phyloP scores from a whole-genome alignment of 2,888 invertebrate species.

The Thera britannica region DNA sequence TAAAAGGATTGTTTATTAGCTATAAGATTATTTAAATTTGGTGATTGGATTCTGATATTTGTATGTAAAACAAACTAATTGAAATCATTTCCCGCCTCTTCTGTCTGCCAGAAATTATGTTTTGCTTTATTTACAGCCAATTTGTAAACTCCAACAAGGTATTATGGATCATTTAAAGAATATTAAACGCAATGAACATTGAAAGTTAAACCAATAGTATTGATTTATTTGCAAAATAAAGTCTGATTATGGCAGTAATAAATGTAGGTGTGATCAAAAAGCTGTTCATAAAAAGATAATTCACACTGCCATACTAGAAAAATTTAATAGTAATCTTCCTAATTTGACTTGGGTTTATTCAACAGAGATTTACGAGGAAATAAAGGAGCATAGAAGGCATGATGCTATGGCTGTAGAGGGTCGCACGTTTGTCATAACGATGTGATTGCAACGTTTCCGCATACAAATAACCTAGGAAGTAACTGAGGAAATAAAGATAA shows the following conservation, averaged over 20 bases:
- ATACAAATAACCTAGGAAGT: conserved; percentile 57
- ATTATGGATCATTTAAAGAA: not conserved
- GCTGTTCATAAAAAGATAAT: conserved; percentile 14
- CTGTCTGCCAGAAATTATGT: conserved; percentile 16
- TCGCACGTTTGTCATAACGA: conserved; percentile 41
- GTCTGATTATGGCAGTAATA: not conserved
- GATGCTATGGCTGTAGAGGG: conserved; percentile 16
- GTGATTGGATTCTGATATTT: too few species aligned
- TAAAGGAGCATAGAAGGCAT: conserved; percentile 7
- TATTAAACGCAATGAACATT: not conserved
- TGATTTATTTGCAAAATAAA: conserved; percentile 27
- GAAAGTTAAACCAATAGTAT: not conserved
- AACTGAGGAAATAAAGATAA: conserved; percentile 49
- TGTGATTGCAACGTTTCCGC: conserved; percentile 54
- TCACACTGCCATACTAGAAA: conserved; percentile 17
- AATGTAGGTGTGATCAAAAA: conserved; percentile 28
- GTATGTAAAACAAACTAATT: too few species aligned
- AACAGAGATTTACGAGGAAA: conserved; percentile 3
- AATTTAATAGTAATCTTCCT: conserved; percentile 14
- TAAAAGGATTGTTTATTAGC: too few species aligned
- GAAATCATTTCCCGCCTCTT: not conserved
- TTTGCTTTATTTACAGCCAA: conserved; percentile 20
- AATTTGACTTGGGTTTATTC: conserved; percentile 12
- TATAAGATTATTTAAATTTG: too few species aligned
- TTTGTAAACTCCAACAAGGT: conserved; percentile 11